Conservation (phyloP, 2,113 vertebrate species). For the Neogale vison region DNA sequence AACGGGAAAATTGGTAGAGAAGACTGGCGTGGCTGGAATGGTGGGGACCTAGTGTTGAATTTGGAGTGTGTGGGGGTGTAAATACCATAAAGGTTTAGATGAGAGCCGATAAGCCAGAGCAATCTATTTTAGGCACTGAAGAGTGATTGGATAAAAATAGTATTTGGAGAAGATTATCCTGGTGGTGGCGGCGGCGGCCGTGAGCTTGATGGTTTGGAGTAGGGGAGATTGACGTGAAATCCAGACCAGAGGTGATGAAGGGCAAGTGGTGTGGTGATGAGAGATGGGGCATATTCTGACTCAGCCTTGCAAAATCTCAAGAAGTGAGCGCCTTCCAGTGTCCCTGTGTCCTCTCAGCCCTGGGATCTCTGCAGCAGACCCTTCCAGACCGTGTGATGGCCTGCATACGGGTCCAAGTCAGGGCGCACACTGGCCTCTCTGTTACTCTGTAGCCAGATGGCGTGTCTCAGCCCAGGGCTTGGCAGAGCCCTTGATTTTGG, state of each 20-base stretch:
- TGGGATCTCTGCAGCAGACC: not conserved
- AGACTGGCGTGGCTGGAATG: not conserved
- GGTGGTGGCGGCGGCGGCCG: not conserved
- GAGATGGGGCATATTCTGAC: not conserved
- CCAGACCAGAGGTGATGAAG: not conserved
- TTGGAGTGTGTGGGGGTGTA: not conserved
- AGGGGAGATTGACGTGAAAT: not conserved
- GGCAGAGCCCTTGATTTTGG: not conserved
- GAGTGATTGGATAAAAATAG: constrained; percentile 25
- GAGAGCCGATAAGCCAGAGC: not conserved
- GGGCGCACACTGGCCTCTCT: accelerated
- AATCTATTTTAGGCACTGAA: constrained; percentile 35
- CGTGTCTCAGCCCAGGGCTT: not conserved
- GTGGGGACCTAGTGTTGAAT: not conserved
- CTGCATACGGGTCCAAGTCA: accelerated
- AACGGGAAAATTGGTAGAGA: not conserved
- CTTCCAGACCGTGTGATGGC: not conserved
- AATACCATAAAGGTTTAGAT: not conserved
- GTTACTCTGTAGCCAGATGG: not conserved
- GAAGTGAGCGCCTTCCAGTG: not conserved
- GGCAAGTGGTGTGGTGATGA: not conserved
- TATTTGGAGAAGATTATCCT: constrained; percentile 41
- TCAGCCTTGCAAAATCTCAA: not conserved
- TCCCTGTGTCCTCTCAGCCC: not conserved
- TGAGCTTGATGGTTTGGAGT: not conserved